These are phyloP conservation scores for Micropterix aruncella DNA, from an alignment of 2,888 invertebrate species.

Conservation along the genomic window DNA sequence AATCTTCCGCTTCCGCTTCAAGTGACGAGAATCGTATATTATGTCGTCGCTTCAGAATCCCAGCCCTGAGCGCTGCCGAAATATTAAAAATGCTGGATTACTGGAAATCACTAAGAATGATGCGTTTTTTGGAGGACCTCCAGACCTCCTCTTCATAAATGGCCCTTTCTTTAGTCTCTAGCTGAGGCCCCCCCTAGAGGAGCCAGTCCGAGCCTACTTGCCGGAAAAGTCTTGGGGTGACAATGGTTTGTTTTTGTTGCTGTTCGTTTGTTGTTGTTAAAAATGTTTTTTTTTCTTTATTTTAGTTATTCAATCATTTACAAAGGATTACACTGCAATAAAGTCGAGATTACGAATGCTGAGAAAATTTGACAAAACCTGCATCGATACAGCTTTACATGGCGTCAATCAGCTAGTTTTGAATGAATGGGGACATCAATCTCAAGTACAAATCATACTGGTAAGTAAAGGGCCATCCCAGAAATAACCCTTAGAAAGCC, in stretches of 20 bases:
- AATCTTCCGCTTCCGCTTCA: too few relatives aligned
- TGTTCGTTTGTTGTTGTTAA: not conserved
- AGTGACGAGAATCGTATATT: too few relatives aligned
- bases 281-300: slow-evolving; percentile 1
- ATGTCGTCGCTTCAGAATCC: too few relatives aligned
- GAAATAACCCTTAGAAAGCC: too few relatives aligned
- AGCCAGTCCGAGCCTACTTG: not conserved
- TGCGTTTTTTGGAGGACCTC: too few relatives aligned
- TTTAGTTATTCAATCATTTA: slow-evolving; percentile 65
- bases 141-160: too few relatives aligned
- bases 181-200: not conserved
- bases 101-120: too few relatives aligned
- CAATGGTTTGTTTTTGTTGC: not conserved
- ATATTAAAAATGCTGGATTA: too few relatives aligned
- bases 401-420: slow-evolving; percentile 68
- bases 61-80: too few relatives aligned
- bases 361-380: slow-evolving; percentile 79
- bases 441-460: slow-evolving; percentile 56
- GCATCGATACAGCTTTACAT: slow-evolving; percentile 63
- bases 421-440: slow-evolving; percentile 82
- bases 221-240: too few relatives aligned
- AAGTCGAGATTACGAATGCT: slow-evolving; percentile 59
- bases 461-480: too few relatives aligned
- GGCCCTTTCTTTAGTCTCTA: too few relatives aligned
- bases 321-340: slow-evolving; percentile 74